Conservation (phyloP, 2,113 vertebrate species). For the Notothenia rossii region DNA sequence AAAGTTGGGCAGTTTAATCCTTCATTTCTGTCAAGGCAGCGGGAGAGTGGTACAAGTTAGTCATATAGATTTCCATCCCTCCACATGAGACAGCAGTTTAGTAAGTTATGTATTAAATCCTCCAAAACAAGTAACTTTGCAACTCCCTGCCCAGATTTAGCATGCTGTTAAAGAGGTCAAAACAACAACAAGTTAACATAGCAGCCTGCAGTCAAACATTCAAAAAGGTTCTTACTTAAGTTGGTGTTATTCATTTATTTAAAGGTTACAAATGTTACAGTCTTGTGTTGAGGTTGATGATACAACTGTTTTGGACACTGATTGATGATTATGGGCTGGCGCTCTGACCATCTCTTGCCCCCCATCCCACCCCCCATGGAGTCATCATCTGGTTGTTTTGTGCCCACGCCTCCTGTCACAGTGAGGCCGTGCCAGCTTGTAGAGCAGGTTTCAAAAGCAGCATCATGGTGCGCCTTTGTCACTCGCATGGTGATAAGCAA, state of each 20-base stretch:
- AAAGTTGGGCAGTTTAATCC: not conserved
- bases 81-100: not conserved
- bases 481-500: constrained; percentile 32
- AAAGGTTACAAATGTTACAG: not conserved
- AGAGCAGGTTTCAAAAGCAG: constrained; percentile 35
- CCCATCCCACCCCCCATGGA: constrained; percentile 53
- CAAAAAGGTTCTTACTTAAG: not conserved
- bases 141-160: not conserved
- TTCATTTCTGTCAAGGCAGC: not conserved
- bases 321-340: constrained; percentile 51
- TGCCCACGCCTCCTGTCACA: constrained; percentile 58
- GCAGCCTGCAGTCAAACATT: not conserved
- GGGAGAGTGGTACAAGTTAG: not conserved
- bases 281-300: constrained; percentile 21
- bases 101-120: not conserved
- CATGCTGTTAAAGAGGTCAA: constrained; percentile 10
- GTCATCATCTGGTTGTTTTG: constrained; percentile 71
- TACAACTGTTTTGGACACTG: constrained; percentile 48
- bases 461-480: constrained; percentile 41
- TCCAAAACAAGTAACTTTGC: not conserved
- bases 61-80: not conserved
- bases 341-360: constrained; percentile 47
- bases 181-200: not conserved
- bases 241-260: not conserved
- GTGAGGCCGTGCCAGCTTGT: constrained; percentile 55